Conservation (phyloP, 30 jellyfish, hydroid and myxozoan species). For the Catostylus mosaicus region DNA sequence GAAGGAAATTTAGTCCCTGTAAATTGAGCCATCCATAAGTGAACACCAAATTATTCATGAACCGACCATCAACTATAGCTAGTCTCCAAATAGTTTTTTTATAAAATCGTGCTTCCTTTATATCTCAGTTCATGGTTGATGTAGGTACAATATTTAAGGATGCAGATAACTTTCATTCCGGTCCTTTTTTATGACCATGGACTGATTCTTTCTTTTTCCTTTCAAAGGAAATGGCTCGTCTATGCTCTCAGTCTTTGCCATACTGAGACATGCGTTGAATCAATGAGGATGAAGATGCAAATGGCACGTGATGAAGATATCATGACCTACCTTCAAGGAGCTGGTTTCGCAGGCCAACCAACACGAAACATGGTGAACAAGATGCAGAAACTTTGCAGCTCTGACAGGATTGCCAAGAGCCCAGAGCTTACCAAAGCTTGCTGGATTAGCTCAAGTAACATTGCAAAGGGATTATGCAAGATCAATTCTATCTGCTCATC, state of each 20-base stretch:
- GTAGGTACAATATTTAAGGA: no score
- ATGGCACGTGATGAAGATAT: conserved; percentile 12
- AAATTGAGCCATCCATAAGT: no score
- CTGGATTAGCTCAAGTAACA: conserved; percentile 66
- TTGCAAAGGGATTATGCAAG: conserved; percentile 61
- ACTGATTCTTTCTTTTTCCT: background rate
- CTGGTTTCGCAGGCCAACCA: conserved; percentile 63
- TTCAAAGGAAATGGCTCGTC: conserved; percentile 45
- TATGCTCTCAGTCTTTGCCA: conserved; percentile 51
- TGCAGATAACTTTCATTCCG: no score
- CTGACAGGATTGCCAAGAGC: conserved; percentile 29
- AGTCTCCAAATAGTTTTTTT: no score
- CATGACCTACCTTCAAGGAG: conserved; percentile 38
- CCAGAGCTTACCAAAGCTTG: conserved; percentile 49
- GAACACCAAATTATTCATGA: no score
- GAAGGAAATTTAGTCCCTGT: no score
- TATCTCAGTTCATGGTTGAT: no score
- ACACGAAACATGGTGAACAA: conserved; percentile 31
- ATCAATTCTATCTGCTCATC: conserved; percentile 46
- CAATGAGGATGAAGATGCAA: conserved; percentile 21
- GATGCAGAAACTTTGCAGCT: conserved; percentile 52
- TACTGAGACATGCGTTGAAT: conserved; percentile 55
- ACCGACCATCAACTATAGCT: no score
- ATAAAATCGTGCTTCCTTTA: no score
- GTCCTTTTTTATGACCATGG: no score